Conservation (phyloP, 2,797 vertebrate species). For the Hydrocynus forskahlii region DNA sequence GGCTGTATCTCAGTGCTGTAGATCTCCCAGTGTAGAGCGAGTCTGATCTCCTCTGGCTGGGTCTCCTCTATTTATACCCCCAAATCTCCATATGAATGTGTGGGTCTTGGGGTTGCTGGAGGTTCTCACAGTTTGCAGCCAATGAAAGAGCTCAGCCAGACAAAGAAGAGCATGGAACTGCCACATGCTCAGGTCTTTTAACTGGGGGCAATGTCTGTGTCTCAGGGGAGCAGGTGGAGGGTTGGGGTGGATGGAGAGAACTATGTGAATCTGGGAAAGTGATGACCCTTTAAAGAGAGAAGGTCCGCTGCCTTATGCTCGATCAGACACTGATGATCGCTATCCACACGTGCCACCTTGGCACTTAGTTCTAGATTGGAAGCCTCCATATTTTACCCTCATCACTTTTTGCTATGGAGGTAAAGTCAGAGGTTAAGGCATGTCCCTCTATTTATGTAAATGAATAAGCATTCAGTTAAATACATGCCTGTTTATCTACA, state of each 20-base stretch:
- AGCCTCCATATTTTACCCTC: not conserved
- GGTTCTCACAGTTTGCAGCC: conserved; percentile 88
- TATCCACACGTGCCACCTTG: conserved; percentile 38
- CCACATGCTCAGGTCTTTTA: conserved; percentile 60
- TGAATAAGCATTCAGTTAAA: not conserved
- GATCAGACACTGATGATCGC: conserved; percentile 53
- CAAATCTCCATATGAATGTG: conserved; percentile 80
- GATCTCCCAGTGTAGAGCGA: conserved; percentile 65
- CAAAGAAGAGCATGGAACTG: conserved; percentile 62
- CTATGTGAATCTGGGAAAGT: conserved; percentile 57
- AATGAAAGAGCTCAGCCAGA: conserved; percentile 75
- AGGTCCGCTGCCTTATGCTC: conserved; percentile 40
- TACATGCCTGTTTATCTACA: no score
- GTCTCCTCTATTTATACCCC: conserved; percentile 81
- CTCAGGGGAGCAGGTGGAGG: conserved; percentile 41
- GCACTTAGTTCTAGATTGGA: not conserved
- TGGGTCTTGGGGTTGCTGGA: conserved; percentile 76
- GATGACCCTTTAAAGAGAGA: conserved; percentile 50
- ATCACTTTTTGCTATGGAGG: not conserved
- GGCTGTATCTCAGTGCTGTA: conserved; percentile 67
- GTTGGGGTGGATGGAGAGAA: conserved; percentile 39
- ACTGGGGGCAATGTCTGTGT: conserved; percentile 15
- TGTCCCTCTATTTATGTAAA: not conserved
- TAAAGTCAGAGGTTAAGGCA: not conserved
- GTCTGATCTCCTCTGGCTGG: conserved; percentile 59